Evolutionary conservation across 2,113 vertebrate species (phyloP).

Genomic region (Mirounga angustirostris): DNA sequence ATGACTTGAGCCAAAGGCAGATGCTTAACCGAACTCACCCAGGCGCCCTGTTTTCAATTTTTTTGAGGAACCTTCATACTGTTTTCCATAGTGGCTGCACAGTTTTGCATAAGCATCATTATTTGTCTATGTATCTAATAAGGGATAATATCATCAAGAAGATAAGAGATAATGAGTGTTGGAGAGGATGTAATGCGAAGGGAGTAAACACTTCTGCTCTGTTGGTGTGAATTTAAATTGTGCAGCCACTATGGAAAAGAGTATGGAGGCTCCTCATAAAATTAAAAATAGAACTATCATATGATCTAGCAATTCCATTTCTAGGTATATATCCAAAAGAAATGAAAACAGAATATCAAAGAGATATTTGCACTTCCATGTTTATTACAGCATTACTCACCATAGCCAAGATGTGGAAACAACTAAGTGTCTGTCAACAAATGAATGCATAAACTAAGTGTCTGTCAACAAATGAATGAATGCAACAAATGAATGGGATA

Average conservation of each 20-base stretch:
- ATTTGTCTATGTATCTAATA: background rate
- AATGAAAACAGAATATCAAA: background rate
- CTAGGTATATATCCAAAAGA: background rate
- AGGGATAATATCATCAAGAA: background rate
- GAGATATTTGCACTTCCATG: background rate
- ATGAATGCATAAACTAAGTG: background rate
- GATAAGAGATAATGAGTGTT: background rate
- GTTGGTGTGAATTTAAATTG: background rate
- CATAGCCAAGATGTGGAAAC: background rate
- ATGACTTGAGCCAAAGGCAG: no score
- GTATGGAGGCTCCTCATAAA: background rate
- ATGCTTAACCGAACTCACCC: no score
- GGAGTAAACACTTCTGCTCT: background rate
- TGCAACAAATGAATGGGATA: background rate
- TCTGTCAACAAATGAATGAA: background rate
- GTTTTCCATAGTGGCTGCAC: background rate
- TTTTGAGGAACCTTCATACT: background rate
- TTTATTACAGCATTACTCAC: background rate
- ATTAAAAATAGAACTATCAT: background rate
- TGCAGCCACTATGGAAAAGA: background rate
- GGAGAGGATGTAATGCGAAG: background rate
- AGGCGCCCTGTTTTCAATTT: no score
- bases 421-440: background rate
- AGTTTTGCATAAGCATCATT: background rate
- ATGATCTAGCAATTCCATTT: background rate